Evolutionary conservation across 2,888 invertebrate species (phyloP), one percentile per base, ranked within the genome.

Genomic region (Omphaloscelis lunosa): DNA sequence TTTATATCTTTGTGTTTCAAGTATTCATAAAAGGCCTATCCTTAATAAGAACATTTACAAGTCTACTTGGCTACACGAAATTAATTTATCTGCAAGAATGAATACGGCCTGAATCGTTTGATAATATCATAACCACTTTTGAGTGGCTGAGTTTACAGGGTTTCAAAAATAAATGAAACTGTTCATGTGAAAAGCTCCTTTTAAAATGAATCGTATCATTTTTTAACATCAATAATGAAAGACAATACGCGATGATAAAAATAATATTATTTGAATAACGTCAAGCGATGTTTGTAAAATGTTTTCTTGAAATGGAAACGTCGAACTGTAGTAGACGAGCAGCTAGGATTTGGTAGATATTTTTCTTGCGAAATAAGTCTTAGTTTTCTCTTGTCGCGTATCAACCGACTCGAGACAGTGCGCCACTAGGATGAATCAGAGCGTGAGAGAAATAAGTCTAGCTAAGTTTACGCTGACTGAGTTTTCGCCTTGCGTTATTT

Each of bases 391-490:
- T 72, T 85, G 88, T 88, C 87, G 83, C 88, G 86, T 86, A 87
- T 88, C 89, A 88, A 84, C 73, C 72, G 82, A 86, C 72, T 80
- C 84, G 85, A 88, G 86, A 88, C 89, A 87, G 86, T 84, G 83
- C 86, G 84, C 80, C 76, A 84, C 83, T 77, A 81, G 83, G 75
- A 91, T 72, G 92, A 92, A 92, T 89, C 89, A 90, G 91, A 92
- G 92, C 93, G 90, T 91, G 87, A 91, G 89, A 83, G 87, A 90
- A 90, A 90, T 91, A 92, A 91, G 90, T 90, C 91, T 89, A 88
- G 89, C 88, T 90, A 90, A 89, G 88, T 92, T 91, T 87, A 90
- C 87, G 88, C 83, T 81, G 83, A 87, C 88, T 90, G 91, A 89
- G 78, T 89, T 85, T 84, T 80, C 83, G 82, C 85, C 78, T 87